Conservation (phyloP, 2,113 vertebrate species). For the Indicator maculatus region DNA sequence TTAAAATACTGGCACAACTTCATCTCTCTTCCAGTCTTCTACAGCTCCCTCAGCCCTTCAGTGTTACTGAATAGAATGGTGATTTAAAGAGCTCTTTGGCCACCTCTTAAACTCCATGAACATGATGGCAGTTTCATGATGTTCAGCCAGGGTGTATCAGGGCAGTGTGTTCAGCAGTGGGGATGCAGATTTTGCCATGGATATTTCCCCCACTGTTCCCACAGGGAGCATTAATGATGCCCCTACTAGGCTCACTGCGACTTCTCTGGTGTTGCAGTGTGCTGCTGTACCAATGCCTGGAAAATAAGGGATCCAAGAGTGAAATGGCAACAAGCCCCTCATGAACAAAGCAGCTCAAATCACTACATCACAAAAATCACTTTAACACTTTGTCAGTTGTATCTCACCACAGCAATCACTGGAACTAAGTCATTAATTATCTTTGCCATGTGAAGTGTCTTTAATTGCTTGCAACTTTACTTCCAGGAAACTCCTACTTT, state of each 20-base stretch:
- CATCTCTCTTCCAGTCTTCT: background rate
- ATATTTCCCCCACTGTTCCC: background rate
- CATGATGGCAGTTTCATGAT: background rate
- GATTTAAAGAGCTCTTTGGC: background rate
- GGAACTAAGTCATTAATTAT: conserved; percentile 6
- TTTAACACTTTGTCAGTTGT: background rate
- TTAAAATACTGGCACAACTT: conserved; percentile 8
- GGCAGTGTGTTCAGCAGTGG: too few relatives aligned
- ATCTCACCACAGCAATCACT: accelerated
- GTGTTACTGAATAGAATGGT: background rate
- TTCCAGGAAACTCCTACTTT: background rate
- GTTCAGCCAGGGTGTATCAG: background rate
- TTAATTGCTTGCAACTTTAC: background rate
- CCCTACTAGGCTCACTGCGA: accelerated
- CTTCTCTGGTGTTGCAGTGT: background rate
- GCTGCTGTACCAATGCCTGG: background rate
- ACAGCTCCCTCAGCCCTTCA: background rate
- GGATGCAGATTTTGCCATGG: background rate
- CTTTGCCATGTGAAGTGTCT: background rate
- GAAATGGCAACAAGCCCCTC: accelerated
- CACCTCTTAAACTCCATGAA: background rate
- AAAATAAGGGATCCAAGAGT: background rate
- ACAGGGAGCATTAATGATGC: background rate
- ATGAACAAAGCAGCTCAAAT: background rate
- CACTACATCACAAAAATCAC: background rate